phyloP scores from a whole-genome alignment of 2,797 vertebrate species.

The Lophotriccus pileatus region DNA sequence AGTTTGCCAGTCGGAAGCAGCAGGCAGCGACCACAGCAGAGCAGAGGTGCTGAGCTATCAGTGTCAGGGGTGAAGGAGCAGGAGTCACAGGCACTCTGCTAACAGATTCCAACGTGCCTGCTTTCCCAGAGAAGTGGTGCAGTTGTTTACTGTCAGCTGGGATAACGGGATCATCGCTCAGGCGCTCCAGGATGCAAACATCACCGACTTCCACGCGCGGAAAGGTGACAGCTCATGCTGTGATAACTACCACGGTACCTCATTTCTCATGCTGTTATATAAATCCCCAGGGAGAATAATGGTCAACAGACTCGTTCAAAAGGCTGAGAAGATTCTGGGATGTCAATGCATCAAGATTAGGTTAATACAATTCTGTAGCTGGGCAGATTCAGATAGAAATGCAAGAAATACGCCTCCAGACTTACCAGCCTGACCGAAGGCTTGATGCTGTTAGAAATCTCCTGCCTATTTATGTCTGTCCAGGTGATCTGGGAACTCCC shows the following conservation, averaged over 20 bases:
- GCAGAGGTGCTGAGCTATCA: background rate
- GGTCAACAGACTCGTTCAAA: background rate
- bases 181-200: conserved; percentile 4
- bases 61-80: background rate
- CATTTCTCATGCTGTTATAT: background rate
- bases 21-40: background rate
- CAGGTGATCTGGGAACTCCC: background rate
- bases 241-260: background rate
- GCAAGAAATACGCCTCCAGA: background rate
- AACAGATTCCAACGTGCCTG: rapidly evolving
- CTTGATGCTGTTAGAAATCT: background rate
- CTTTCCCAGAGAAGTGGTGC: background rate
- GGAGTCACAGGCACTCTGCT: background rate
- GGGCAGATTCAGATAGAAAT: background rate
- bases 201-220: background rate
- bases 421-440: background rate
- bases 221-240: conserved; percentile 24
- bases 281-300: background rate
- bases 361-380: background rate
- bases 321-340: background rate
- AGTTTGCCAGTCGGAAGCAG: background rate
- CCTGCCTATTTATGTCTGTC: background rate
- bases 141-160: conserved; percentile 1
- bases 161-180: conserved; percentile 2
- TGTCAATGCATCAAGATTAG: background rate